Evolutionary conservation across 2,888 invertebrate genomes (phyloP).

Genomic region (Amorpha juglandis): DNA sequence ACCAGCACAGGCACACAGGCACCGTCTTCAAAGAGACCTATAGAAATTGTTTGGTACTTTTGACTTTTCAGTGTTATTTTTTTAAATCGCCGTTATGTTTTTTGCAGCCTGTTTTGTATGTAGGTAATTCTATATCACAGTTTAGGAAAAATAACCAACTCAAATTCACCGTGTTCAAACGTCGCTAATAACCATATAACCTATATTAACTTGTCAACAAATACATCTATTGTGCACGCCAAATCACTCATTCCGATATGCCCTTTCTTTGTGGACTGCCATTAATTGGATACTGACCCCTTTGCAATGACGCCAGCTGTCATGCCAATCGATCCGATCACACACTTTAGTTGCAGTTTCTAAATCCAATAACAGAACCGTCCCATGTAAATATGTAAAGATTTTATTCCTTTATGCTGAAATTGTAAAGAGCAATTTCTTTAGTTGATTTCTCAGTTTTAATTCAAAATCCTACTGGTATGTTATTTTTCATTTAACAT

Average conservation of each 20-base stretch:
- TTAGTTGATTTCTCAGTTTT: neutral
- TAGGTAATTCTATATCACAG: too few relatives aligned
- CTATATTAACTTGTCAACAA: neutral
- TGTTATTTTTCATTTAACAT: too few relatives aligned
- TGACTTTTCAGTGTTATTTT: too few relatives aligned
- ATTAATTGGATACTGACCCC: slow-evolving; percentile 23
- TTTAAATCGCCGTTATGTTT: too few relatives aligned
- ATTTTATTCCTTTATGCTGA: neutral
- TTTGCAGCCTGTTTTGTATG: too few relatives aligned
- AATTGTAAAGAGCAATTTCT: neutral
- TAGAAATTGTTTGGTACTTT: too few relatives aligned
- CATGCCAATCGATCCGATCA: slow-evolving; percentile 9
- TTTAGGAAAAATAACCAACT: too few relatives aligned
- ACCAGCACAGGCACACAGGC: too few relatives aligned
- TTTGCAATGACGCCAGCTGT: slow-evolving; percentile 20
- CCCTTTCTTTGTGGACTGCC: slow-evolving; percentile 13
- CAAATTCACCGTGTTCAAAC: too few relatives aligned
- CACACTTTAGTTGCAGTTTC: slow-evolving; percentile 19
- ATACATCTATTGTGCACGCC: neutral
- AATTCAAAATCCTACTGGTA: neutral
- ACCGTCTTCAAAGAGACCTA: too few relatives aligned
- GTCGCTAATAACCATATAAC: neutral
- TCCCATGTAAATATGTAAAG: neutral
- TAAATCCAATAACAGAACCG: slow-evolving; percentile 1
- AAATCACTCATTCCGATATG: slow-evolving; percentile 14